Percentiles rank a stretch among this genome's conserved stretches.
Conservation (phyloP, 2,888 invertebrate species). For the Cataglyphis rosenhaueri region DNA sequence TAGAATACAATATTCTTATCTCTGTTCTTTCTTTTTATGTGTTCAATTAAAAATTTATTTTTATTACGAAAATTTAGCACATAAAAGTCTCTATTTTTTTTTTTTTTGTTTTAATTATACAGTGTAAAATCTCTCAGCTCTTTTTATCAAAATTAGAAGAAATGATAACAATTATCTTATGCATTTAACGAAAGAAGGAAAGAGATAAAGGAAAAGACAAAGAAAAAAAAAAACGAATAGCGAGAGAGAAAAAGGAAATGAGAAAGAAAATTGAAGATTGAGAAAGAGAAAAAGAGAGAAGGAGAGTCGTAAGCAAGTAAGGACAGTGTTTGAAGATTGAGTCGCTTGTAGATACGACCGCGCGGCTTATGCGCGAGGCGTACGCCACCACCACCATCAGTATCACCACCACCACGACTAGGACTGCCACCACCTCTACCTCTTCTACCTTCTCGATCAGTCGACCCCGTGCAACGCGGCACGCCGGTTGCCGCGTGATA, state of each 20-base stretch:
- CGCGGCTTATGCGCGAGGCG: slow-evolving; percentile 61
- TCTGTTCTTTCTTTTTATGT: background rate
- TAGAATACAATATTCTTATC: background rate
- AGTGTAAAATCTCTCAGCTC: background rate
- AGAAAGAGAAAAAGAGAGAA: slow-evolving; percentile 23
- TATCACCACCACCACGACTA: slow-evolving; percentile 53
- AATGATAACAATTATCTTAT: slow-evolving; percentile 35
- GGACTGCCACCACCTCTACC: slow-evolving; percentile 71
- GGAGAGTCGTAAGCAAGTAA: slow-evolving; percentile 41
- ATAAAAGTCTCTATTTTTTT: background rate
- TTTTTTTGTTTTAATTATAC: background rate
- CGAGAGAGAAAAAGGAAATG: background rate
- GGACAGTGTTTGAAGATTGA: slow-evolving; percentile 61
- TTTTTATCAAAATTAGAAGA: slow-evolving; percentile 48
- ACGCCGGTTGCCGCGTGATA: slow-evolving; percentile 83
- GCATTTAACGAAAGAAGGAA: background rate
- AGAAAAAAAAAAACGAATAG: background rate
- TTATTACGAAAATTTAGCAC: background rate
- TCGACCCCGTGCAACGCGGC: slow-evolving; percentile 85
- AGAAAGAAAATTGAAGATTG: background rate
- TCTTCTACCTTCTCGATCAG: slow-evolving; percentile 79
- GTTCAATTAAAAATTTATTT: background rate
- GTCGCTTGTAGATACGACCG: slow-evolving; percentile 42
- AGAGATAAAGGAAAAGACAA: background rate
- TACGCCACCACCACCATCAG: slow-evolving; percentile 59